Evolutionary conservation across 1,140 invertebrate species (phyloP).

Genomic region (Bombus balteatus): DNA sequence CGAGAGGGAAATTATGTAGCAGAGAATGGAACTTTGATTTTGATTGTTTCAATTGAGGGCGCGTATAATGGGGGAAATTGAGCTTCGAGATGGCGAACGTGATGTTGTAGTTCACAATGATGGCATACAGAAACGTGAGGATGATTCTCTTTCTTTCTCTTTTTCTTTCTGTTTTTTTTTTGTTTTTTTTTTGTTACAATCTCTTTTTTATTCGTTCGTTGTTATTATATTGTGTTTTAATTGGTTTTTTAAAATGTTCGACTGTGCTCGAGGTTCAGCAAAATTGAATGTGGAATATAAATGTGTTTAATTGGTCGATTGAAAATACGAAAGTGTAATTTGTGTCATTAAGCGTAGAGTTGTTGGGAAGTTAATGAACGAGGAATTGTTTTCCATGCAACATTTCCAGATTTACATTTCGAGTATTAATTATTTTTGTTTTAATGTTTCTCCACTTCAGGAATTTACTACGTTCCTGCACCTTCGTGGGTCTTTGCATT

Average conservation of each 20-base stretch:
- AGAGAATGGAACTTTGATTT: constrained; percentile 6
- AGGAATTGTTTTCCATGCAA: not conserved
- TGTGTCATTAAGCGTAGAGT: not conserved
- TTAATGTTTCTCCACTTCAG: not conserved
- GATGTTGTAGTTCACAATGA: not conserved
- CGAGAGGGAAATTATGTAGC: not conserved
- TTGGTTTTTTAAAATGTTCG: not conserved
- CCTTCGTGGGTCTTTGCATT: too few species aligned
- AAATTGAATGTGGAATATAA: not conserved
- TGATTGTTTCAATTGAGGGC: constrained; percentile 1
- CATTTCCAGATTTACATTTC: not conserved
- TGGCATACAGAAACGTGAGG: not conserved
- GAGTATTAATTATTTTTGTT: not conserved
- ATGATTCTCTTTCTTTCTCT: not conserved
- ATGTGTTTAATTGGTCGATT: constrained; percentile 1
- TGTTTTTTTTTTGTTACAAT: not conserved
- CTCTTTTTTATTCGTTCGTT: not conserved
- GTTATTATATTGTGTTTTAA: not conserved
- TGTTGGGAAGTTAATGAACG: not conserved
- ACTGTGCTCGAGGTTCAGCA: not conserved
- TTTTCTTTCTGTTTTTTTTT: not conserved
- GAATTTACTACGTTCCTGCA: too few species aligned
- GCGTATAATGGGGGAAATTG: not conserved
- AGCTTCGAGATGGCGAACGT: not conserved
- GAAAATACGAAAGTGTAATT: not conserved